phyloP scores from a whole-genome alignment of 2,888 invertebrate species.

The Nephrotoma guestfalica region DNA sequence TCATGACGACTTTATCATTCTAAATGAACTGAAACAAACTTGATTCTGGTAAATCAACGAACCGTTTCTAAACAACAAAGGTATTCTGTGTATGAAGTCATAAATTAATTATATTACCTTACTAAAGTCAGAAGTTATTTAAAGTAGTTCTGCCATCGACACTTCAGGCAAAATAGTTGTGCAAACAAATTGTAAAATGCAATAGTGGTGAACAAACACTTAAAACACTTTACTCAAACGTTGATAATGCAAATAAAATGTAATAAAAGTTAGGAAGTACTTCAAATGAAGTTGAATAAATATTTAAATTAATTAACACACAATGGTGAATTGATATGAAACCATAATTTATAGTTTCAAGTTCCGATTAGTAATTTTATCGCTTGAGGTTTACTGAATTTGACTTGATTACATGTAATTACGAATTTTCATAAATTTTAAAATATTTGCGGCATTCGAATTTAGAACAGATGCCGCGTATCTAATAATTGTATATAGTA shows the following conservation, averaged over 20 bases:
- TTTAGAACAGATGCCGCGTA: too few relatives aligned
- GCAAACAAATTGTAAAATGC: background rate
- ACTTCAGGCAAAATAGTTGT: background rate
- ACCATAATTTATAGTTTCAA: background rate
- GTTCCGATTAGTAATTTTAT: background rate
- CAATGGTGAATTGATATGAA: background rate
- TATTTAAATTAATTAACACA: background rate
- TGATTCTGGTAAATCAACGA: background rate
- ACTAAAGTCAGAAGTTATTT: too few relatives aligned
- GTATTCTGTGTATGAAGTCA: background rate
- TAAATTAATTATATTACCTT: background rate
- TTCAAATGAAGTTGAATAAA: background rate
- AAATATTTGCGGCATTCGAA: background rate
- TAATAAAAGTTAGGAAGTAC: background rate
- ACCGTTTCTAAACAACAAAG: background rate
- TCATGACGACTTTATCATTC: too few relatives aligned
- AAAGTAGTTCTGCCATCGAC: too few relatives aligned
- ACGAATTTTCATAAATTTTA: background rate
- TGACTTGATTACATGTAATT: background rate
- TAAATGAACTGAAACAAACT: background rate
- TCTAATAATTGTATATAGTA: background rate
- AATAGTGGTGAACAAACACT: background rate
- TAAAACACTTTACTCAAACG: background rate
- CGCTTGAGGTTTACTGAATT: background rate
- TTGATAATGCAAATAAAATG: background rate